These are phyloP conservation scores for Zaprionus africanus DNA, from an alignment of 1,140 invertebrate species.

Conservation along the genomic window DNA sequence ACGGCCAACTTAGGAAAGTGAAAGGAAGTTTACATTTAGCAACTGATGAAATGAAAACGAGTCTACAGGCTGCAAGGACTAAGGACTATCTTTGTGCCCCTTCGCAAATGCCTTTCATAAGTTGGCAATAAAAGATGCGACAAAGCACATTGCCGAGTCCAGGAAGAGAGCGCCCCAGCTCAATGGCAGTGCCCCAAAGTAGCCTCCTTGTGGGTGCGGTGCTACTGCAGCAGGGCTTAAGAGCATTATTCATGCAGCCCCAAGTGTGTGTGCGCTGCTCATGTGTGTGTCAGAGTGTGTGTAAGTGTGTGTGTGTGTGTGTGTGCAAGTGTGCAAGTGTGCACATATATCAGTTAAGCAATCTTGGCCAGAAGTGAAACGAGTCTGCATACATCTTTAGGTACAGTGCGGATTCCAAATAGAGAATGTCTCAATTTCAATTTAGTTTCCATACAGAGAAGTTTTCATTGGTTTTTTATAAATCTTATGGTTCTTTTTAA, in stretches of 20 bases:
- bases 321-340: neutral
- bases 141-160: constrained; percentile 4
- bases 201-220: constrained; percentile 14
- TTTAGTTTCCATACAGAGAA: too few relatives aligned
- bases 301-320: neutral
- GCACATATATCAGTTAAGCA: constrained; percentile 1
- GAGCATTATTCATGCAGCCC: neutral
- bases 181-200: constrained; percentile 1
- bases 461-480: too few relatives aligned
- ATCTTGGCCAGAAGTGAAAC: constrained; percentile 1
- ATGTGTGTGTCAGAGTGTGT: neutral
- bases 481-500: neutral
- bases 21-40: constrained; percentile 50
- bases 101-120: constrained; percentile 29
- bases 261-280: neutral
- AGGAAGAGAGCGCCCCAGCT: neutral
- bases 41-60: constrained; percentile 50
- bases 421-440: neutral
- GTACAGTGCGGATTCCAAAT: neutral
- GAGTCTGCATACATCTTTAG: neutral
- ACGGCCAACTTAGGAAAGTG: constrained; percentile 52
- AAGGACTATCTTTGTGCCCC: neutral
- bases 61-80: constrained; percentile 42
- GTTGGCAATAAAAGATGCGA: constrained; percentile 19
- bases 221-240: neutral